phyloP scores from a whole-genome alignment of 2,113 vertebrate species.

The Amphiprion percula region DNA sequence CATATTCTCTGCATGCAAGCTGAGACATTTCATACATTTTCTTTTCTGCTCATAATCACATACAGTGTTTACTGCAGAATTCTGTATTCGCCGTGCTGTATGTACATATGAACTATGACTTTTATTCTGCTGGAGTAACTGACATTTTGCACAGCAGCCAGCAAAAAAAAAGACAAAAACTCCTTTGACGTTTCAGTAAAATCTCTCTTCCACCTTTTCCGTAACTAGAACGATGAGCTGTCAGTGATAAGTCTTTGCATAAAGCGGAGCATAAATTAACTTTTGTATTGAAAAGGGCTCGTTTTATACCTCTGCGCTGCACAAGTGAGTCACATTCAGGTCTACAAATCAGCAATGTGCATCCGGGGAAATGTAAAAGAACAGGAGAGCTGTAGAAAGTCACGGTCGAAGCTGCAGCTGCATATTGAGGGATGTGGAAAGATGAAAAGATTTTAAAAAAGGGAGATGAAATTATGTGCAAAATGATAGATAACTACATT shows the following conservation, averaged over 20 bases:
- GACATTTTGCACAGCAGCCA: no score
- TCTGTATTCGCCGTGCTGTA: not conserved
- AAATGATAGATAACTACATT: not conserved
- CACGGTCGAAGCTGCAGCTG: no score
- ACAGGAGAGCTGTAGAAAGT: no score
- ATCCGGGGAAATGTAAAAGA: no score
- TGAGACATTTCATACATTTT: not conserved
- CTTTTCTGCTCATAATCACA: no score
- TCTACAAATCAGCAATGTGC: no score
- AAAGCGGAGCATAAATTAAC: not conserved
- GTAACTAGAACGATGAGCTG: not conserved
- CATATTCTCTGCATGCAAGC: not conserved
- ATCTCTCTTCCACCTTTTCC: not conserved
- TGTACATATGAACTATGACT: not conserved
- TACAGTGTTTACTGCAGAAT: no score
- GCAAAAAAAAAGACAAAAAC: not conserved
- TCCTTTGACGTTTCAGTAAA: not conserved
- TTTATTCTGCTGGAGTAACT: not conserved
- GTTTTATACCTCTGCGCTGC: not conserved
- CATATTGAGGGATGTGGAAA: not conserved
- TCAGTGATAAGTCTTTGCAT: not conserved
- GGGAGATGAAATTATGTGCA: not conserved
- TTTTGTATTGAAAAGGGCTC: not conserved
- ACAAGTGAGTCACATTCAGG: not conserved
- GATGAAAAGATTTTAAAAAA: not conserved